Conservation (phyloP, 2,888 invertebrate genomes). For the Athripsodes cinereus region DNA sequence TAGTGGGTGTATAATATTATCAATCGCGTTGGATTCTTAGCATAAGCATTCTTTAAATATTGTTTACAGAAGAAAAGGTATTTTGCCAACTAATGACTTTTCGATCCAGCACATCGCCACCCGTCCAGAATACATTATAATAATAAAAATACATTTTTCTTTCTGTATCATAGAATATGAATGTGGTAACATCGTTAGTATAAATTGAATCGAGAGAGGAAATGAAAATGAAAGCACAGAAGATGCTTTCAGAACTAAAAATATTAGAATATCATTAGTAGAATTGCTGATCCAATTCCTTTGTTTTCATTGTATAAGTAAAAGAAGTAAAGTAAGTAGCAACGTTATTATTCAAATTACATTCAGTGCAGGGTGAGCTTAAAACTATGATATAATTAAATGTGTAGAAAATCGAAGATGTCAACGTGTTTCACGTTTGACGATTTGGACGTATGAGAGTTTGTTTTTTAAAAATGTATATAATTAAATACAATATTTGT, state of each 20-base stretch:
- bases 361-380: background rate
- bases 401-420: background rate
- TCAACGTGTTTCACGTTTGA: background rate
- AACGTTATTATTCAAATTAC: background rate
- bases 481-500: no score
- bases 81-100: background rate
- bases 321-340: background rate
- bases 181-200: background rate
- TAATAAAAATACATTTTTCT: background rate
- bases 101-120: background rate
- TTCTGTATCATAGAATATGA: background rate
- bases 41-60: no score
- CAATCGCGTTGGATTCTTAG: no score
- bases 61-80: no score
- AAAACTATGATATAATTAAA: no score
- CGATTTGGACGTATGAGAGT: no score
- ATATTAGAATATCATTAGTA: background rate
- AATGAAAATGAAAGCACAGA: no score
- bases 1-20: no score
- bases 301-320: background rate
- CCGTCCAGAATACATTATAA: background rate
- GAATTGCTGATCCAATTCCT: background rate
- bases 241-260: no score
- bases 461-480: no score
- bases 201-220: no score